Base-by-base conservation (phyloP, 2,113 vertebrate genomes). In the Taurulus bubalis region DNA sequence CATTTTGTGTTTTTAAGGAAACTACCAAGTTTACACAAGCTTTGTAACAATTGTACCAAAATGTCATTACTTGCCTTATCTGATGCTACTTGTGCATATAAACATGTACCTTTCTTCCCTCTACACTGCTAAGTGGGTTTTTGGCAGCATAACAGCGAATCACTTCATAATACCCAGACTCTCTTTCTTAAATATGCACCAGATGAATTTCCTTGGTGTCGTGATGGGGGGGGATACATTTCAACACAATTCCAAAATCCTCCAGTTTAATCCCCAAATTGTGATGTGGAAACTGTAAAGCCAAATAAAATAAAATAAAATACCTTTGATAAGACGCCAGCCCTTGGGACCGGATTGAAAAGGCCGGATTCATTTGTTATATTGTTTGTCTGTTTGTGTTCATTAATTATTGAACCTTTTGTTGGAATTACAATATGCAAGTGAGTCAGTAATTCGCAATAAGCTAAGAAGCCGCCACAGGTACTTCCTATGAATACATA, bases 111-210 rank as follows among this genome's bases (percentile, higher is more conserved):
- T 40, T 10, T 40, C 38, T 40, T 40, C 38, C 38, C n/a, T n/a
- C 24, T n/a, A 2, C 16, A 6, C 47, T 45, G 47, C 28, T 45
- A 26, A 72, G 71, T 80, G 71, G 28, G 71, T 65, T 65, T 72
- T 62, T 77, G 32, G 26, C 59, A 8, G 20, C 38, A 36, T 30
- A 80, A 70, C 64, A 77, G 71, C 42, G 67, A 59, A 78, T 76
- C 62, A 74, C 30, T 32, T 55, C 30, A 67, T 67, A 47, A 71
- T 55, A 24, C 70, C 62, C 20, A 3, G 0, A n/a, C 58, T 26
- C 30, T 56, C 45, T 16, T 8, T 36, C 55, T 49, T 28, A n/a
- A 68, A 63, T 24, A 18, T 11, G 3, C 6, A 38, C 20, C 66
- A n/a, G 22, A 58, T 64, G 64, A 49, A 42, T 77, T 77, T n/a